A percentile compares a stretch with the other conserved stretches of the same genome.
These are phyloP conservation scores for Drosophila buzzatii DNA, from an alignment of 2,888 invertebrate genomes.

Conservation along the genomic window DNA sequence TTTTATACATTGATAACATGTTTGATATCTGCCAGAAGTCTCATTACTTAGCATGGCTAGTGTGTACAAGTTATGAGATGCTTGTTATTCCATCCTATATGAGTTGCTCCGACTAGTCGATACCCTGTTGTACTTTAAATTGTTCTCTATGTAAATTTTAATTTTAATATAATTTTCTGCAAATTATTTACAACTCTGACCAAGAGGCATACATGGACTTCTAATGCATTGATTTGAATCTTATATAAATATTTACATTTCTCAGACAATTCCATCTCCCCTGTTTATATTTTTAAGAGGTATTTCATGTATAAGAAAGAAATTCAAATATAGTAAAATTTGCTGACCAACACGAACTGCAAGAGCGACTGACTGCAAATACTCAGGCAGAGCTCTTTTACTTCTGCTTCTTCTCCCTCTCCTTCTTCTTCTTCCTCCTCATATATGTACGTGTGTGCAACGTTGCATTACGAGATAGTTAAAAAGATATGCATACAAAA, in stretches of 20 bases:
- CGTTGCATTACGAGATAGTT: slow-evolving; percentile 79
- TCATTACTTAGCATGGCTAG: background rate
- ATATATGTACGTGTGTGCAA: slow-evolving; percentile 57
- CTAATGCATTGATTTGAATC: background rate
- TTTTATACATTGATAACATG: too few relatives aligned
- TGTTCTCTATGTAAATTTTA: too few relatives aligned
- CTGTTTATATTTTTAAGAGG: slow-evolving; percentile 5
- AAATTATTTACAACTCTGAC: background rate
- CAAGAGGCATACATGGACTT: background rate
- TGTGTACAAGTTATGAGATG: too few relatives aligned
- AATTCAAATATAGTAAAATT: slow-evolving; percentile 39
- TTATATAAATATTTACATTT: too few relatives aligned
- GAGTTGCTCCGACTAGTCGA: background rate
- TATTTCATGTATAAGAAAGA: slow-evolving; percentile 11
- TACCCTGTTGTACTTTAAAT: background rate
- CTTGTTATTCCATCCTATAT: too few relatives aligned
- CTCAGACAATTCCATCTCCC: background rate
- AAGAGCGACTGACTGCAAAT: background rate
- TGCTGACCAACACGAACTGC: slow-evolving; percentile 49
- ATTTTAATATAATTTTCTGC: too few relatives aligned
- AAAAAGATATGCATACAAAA: slow-evolving; percentile 77
- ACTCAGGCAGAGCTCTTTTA: slow-evolving; percentile 14
- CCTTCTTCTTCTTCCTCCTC: background rate
- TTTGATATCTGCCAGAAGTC: background rate
- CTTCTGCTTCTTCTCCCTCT: background rate